Evolutionary conservation across 2,888 invertebrate species (phyloP).

Genomic region (Drosophila helvetica): DNA sequence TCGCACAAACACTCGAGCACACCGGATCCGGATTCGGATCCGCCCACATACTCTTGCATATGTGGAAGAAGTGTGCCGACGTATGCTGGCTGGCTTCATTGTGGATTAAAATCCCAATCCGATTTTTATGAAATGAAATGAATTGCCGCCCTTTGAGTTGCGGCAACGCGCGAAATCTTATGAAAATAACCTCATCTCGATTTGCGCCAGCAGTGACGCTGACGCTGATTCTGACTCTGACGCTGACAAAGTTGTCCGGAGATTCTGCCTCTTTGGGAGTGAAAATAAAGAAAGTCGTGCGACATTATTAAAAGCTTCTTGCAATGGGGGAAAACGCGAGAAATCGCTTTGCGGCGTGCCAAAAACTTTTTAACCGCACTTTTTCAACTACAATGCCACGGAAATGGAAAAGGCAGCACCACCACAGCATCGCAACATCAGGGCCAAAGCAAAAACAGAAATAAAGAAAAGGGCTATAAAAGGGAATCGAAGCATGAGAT

Average conservation of each 20-base stretch:
- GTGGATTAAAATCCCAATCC: slow-evolving; percentile 53
- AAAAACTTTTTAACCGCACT: slow-evolving; percentile 72
- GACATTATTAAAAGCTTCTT: slow-evolving; percentile 63
- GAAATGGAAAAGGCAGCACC: slow-evolving; percentile 67
- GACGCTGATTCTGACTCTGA: background rate
- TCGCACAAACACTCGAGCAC: slow-evolving; percentile 9
- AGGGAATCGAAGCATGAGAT: slow-evolving; percentile 24
- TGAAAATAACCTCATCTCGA: slow-evolving; percentile 66
- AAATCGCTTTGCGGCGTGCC: slow-evolving; percentile 74
- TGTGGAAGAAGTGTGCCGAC: slow-evolving; percentile 7
- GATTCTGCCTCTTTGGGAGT: slow-evolving; percentile 3
- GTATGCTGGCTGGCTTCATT: slow-evolving; percentile 37
- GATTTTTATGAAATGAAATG: slow-evolving; percentile 36
- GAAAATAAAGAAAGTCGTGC: slow-evolving; percentile 50
- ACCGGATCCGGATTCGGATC: background rate
- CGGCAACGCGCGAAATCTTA: slow-evolving; percentile 64
- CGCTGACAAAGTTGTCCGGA: slow-evolving; percentile 38
- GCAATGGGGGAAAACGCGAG: slow-evolving; percentile 55
- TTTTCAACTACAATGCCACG: slow-evolving; percentile 66
- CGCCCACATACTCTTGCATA: slow-evolving; percentile 8
- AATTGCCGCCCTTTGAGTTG: slow-evolving; percentile 49
- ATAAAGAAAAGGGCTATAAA: background rate
- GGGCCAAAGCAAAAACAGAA: background rate
- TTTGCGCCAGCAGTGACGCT: background rate
- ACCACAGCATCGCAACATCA: background rate